Evolutionary conservation across 23 tunicate species (phyloP).

Genomic region (Ascidia mentula): DNA sequence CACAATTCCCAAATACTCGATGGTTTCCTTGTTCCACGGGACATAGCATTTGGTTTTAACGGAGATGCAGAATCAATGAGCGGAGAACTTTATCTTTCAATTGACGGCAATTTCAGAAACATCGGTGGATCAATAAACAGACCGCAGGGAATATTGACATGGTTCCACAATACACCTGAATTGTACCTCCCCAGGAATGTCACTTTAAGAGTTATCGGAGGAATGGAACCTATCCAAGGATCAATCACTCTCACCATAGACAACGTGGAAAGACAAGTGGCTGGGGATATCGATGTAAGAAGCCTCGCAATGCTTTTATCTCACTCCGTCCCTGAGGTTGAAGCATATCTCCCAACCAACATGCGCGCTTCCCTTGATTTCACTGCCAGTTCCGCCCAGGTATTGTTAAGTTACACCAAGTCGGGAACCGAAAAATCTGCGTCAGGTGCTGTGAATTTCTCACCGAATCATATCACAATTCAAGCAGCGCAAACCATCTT

Average conservation of each 20-base stretch:
- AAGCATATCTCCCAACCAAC: constrained; percentile 35
- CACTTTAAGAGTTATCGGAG: constrained; percentile 26
- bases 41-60: constrained; percentile 29
- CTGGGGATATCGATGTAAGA: constrained; percentile 14
- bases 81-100: constrained; percentile 42
- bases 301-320: constrained; percentile 5
- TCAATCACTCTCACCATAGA: constrained; percentile 35
- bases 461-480: constrained; percentile 16
- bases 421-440: constrained; percentile 12
- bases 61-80: constrained; percentile 15
- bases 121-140: constrained; percentile 5
- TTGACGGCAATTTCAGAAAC: constrained; percentile 21
- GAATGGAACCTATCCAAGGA: constrained; percentile 43
- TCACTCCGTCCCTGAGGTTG: constrained; percentile 31
- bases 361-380: constrained; percentile 14
- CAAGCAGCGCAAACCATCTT: constrained; percentile 14
- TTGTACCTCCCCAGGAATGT: constrained; percentile 35
- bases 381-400: constrained; percentile 17
- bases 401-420: constrained; percentile 1
- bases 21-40: constrained; percentile 29
- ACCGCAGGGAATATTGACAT: not conserved
- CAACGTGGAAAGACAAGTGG: constrained; percentile 44
- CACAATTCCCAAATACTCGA: constrained; percentile 31
- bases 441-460: not conserved
- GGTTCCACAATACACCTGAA: constrained; percentile 25